Percentiles rank a stretch among this genome's conserved stretches.
phyloP scores from a whole-genome alignment of 2,888 invertebrate species.

The Sphinx pinastri region DNA sequence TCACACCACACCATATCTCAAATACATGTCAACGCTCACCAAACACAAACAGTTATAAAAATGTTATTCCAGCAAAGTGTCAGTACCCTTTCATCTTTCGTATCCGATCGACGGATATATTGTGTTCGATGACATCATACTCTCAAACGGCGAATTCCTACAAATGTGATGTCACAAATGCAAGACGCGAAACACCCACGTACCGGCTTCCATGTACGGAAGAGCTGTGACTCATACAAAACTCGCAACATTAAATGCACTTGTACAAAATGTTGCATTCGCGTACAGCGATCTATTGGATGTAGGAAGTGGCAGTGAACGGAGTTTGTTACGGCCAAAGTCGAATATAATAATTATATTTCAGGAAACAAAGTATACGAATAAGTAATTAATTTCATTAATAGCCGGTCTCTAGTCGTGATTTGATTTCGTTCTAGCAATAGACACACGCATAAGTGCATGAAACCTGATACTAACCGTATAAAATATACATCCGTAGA shows the following conservation, averaged over 20 bases:
- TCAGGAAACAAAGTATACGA: too few relatives aligned
- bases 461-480: not conserved
- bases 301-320: constrained; percentile 7
- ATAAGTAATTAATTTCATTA: too few relatives aligned
- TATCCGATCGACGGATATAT: constrained; percentile 27
- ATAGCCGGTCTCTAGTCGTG: not conserved
- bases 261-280: constrained; percentile 53
- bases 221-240: constrained; percentile 57
- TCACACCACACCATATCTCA: too few relatives aligned
- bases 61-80: constrained; percentile 11
- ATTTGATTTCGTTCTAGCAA: not conserved
- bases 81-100: constrained; percentile 27
- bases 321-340: not conserved
- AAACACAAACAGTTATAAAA: constrained; percentile 11
- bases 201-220: constrained; percentile 37
- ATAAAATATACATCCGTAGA: not conserved
- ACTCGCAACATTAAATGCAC: constrained; percentile 56
- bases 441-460: not conserved
- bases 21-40: not conserved
- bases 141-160: constrained; percentile 45
- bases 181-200: constrained; percentile 50
- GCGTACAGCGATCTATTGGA: not conserved
- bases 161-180: constrained; percentile 56
- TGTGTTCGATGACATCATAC: constrained; percentile 52
- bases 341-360: too few relatives aligned